Conservation (phyloP, 2,888 invertebrate genomes). For the Zootermopsis nevadensis region DNA sequence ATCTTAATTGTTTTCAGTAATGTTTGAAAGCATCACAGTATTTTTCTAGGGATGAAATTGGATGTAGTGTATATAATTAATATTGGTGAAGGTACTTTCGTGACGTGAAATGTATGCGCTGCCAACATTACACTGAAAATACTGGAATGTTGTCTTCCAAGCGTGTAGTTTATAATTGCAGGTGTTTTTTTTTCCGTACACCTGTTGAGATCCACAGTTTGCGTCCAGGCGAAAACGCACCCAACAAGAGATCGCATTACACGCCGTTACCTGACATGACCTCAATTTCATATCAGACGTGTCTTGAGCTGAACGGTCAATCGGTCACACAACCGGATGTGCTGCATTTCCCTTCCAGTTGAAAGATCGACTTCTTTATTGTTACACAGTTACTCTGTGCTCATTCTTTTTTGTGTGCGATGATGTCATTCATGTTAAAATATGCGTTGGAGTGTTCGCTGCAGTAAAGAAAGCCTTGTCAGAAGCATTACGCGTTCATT, state of each 20-base stretch:
- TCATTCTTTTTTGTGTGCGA: background rate
- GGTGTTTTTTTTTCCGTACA: background rate
- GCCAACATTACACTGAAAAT: constrained; percentile 12
- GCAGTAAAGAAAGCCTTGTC: background rate
- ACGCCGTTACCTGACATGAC: constrained; percentile 30
- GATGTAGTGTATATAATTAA: background rate
- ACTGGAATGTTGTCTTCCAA: background rate
- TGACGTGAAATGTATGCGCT: background rate
- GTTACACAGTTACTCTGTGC: background rate
- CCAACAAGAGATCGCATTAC: background rate
- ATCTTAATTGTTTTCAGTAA: no score
- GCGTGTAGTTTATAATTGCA: background rate
- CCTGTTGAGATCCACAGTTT: background rate
- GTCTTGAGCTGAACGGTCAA: constrained; percentile 17
- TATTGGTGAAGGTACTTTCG: background rate
- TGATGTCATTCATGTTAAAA: constrained; percentile 4
- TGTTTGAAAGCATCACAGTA: background rate
- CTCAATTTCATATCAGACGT: constrained; percentile 3
- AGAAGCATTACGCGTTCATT: background rate
- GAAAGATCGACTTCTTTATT: background rate
- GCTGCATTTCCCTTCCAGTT: background rate
- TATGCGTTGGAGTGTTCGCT: background rate
- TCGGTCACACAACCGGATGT: constrained; percentile 14
- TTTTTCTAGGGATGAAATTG: background rate
- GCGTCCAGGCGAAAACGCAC: background rate